These are phyloP conservation scores for Perca schrenkii DNA, from an alignment of 2,113 vertebrate species.

Conservation along the genomic window DNA sequence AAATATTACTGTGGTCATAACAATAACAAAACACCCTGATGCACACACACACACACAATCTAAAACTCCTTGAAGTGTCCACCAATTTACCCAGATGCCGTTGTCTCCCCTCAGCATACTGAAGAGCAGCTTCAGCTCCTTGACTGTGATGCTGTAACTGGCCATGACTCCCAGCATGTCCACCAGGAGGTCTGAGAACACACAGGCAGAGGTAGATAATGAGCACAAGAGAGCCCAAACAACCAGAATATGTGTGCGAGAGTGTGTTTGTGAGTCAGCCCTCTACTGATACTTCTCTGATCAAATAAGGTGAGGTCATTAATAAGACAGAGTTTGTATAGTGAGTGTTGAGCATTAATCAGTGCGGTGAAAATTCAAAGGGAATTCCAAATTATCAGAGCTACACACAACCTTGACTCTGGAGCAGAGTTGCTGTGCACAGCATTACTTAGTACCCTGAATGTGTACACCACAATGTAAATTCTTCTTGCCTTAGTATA, in stretches of 20 bases:
- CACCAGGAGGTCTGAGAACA: conserved; percentile 94
- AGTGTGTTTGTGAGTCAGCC: conserved; percentile 26
- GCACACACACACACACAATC: background rate
- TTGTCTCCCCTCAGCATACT: conserved; percentile 99
- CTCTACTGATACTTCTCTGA: conserved; percentile 38
- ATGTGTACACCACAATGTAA: background rate
- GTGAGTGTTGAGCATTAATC: conserved; percentile 30
- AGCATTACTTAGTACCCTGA: conserved; percentile 5
- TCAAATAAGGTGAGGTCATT: conserved; percentile 45
- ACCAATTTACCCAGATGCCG: conserved; percentile 94
- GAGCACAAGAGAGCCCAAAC: conserved; percentile 9
- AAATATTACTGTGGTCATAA: background rate
- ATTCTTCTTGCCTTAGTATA: background rate
- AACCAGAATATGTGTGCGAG: background rate
- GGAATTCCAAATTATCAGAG: background rate
- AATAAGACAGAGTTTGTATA: conserved; percentile 21
- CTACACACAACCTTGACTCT: conserved; percentile 20
- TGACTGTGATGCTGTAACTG: conserved; percentile 99
- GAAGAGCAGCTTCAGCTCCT: conserved; percentile 99
- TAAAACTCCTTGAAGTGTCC: background rate
- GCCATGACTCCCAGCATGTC: conserved; percentile 99
- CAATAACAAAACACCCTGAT: background rate
- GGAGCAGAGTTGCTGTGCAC: background rate
- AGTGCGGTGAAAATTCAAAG: conserved; percentile 32
- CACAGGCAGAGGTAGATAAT: conserved; percentile 30